Conservation (phyloP, 2,797 vertebrate genomes). For the Valencia hispanica region DNA sequence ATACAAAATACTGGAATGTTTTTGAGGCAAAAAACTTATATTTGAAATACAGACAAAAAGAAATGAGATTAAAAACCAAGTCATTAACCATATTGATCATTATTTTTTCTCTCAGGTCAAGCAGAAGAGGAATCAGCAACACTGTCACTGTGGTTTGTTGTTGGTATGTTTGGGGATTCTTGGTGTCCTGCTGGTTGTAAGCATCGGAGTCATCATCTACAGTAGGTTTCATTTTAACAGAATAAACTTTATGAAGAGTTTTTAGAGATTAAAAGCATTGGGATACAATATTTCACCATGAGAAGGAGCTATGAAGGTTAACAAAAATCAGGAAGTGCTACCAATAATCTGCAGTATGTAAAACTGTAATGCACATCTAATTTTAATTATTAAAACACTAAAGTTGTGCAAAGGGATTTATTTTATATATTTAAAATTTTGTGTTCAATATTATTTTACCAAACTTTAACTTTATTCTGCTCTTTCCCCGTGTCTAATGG, state of each 20-base stretch:
- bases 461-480: not conserved
- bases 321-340: no score
- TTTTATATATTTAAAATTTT: not conserved
- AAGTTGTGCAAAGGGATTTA: not conserved
- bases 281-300: no score
- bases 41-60: no score
- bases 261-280: not conserved
- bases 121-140: not conserved
- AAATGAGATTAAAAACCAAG: not conserved
- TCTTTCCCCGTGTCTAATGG: not conserved
- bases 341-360: no score
- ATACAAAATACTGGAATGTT: no score
- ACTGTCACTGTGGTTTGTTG: not conserved
- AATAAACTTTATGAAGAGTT: not conserved
- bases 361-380: no score
- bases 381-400: not conserved
- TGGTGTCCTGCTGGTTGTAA: constrained; percentile 2
- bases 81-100: not conserved
- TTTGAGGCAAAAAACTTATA: no score
- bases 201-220: not conserved
- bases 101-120: not conserved
- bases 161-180: not conserved
- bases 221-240: constrained; percentile 2
- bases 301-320: no score
- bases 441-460: not conserved